Evolutionary conservation across 2,113 vertebrate species (phyloP).

Genomic region (Thalassoma bifasciatum): DNA sequence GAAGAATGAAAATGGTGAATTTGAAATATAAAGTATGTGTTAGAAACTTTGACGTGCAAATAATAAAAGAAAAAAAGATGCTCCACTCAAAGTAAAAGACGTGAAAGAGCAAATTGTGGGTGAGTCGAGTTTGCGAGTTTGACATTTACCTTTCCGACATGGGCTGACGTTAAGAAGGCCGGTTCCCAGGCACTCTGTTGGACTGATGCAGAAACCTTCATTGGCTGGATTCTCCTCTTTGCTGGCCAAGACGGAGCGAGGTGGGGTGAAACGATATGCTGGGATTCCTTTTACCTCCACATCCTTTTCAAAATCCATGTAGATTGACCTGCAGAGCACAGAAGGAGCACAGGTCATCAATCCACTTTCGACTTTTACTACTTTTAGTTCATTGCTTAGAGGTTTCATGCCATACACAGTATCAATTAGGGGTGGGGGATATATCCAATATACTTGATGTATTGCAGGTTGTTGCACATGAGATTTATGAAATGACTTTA

Average conservation of each 20-base stretch:
- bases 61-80: neutral
- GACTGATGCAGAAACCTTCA: conserved; percentile 90
- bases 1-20: neutral
- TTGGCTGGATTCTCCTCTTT: conserved; percentile 88
- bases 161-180: conserved; percentile 92
- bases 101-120: neutral
- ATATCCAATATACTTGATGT: too few species aligned
- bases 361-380: neutral
- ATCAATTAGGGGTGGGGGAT: too few species aligned
- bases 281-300: conserved; percentile 88
- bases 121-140: neutral
- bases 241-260: conserved; percentile 88
- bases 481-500: too few species aligned
- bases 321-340: conserved; percentile 85
- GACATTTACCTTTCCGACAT: conserved; percentile 89
- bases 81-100: neutral
- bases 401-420: neutral
- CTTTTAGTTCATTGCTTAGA: neutral
- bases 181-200: conserved; percentile 88
- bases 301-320: conserved; percentile 89
- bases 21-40: neutral
- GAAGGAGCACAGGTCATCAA: neutral
- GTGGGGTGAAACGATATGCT: conserved; percentile 89
- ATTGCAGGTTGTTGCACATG: too few species aligned
- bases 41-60: neutral